Evolutionary conservation across 2,888 invertebrate genomes (phyloP).

Genomic region (Caenorhabditis sp.): DNA sequence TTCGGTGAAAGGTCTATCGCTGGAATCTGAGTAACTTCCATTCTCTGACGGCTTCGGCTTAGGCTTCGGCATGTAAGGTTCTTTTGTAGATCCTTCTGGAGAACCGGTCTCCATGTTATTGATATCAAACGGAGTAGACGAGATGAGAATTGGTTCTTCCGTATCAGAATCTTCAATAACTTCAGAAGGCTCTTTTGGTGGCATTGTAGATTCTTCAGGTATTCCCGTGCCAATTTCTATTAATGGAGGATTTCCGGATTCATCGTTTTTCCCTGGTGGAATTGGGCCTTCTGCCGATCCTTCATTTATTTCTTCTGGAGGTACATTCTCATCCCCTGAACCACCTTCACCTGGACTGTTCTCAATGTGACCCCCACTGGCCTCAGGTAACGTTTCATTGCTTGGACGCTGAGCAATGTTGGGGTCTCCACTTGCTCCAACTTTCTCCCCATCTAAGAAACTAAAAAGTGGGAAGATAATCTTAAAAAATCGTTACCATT

Average conservation of each 20-base stretch:
- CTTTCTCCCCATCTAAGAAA: not conserved
- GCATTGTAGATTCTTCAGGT: constrained; percentile 38
- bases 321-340: not conserved
- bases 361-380: not conserved
- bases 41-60: constrained; percentile 12
- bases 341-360: not conserved
- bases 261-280: not conserved
- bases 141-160: not conserved
- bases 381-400: not conserved
- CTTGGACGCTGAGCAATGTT: not conserved
- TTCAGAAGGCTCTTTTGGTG: constrained; percentile 30
- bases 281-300: constrained; percentile 15
- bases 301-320: not conserved
- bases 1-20: constrained; percentile 9
- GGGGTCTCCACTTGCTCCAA: not conserved
- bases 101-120: constrained; percentile 33
- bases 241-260: not conserved
- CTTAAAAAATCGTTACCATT: no score
- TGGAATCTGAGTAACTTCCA: not conserved
- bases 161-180: not conserved
- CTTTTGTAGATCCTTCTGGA: constrained; percentile 43
- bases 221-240: constrained; percentile 22
- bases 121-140: constrained; percentile 41
- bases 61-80: constrained; percentile 55
- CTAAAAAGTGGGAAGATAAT: no score